These are phyloP conservation scores for Caenorhabditis wallacei DNA, from an alignment of 2,888 invertebrate genomes.

Conservation along the genomic window DNA sequence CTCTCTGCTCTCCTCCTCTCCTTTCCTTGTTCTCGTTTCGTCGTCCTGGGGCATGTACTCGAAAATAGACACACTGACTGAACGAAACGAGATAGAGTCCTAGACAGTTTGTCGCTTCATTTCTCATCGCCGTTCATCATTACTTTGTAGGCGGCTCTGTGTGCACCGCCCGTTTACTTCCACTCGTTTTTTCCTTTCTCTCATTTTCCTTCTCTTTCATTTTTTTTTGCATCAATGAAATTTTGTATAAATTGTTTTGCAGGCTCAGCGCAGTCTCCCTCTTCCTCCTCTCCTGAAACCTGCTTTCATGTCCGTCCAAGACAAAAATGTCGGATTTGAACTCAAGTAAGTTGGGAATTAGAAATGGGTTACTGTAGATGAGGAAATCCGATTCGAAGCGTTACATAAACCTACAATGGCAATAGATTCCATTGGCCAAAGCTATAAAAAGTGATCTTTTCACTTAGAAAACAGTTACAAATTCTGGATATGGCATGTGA, in stretches of 20 bases:
- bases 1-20: constrained; percentile 33
- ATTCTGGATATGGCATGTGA: constrained; percentile 24
- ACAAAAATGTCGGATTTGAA: constrained; percentile 67
- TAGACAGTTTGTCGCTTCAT: constrained; percentile 60
- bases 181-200: constrained; percentile 6
- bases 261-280: constrained; percentile 70
- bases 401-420: too few species aligned
- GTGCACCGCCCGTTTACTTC: constrained; percentile 52
- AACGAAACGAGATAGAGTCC: constrained; percentile 50
- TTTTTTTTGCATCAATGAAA: constrained; percentile 13
- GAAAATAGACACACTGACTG: constrained; percentile 53
- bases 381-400: background rate
- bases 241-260: constrained; percentile 29
- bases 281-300: constrained; percentile 68
- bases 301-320: constrained; percentile 68
- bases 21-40: constrained; percentile 21
- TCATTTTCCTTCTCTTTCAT: constrained; percentile 1
- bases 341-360: constrained; percentile 56
- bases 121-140: constrained; percentile 50
- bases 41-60: constrained; percentile 45
- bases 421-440: too few species aligned
- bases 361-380: constrained; percentile 1
- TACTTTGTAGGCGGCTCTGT: constrained; percentile 28
- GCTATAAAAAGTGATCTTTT: too few species aligned
- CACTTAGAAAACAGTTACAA: background rate